These are phyloP conservation scores for Melinaea menophilus DNA, from an alignment of 2,888 invertebrate genomes.

Conservation along the genomic window DNA sequence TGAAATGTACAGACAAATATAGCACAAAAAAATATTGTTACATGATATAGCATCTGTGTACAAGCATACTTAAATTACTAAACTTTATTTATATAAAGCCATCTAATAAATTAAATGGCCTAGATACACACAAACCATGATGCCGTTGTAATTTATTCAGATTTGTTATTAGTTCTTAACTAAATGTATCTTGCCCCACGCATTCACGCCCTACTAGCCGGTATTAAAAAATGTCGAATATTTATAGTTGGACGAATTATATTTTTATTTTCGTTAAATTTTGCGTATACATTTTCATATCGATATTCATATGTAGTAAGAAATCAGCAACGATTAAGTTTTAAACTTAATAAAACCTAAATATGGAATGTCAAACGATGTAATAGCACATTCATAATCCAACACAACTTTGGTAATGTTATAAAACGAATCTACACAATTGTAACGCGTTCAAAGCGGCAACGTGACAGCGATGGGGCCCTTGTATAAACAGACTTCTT, in stretches of 20 bases:
- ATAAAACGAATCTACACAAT: too few relatives aligned
- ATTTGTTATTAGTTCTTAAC: too few relatives aligned
- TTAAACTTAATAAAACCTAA: constrained; percentile 1
- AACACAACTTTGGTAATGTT: not conserved
- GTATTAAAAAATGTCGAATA: too few relatives aligned
- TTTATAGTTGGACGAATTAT: too few relatives aligned
- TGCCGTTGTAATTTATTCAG: not conserved
- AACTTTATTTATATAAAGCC: constrained; percentile 14
- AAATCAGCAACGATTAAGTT: not conserved
- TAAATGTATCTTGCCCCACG: constrained; percentile 2
- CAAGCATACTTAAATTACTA: constrained; percentile 24
- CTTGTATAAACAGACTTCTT: not conserved
- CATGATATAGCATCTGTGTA: constrained; percentile 23
- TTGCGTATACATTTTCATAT: not conserved
- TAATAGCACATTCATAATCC: constrained; percentile 3
- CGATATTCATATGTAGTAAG: not conserved
- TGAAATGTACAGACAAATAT: constrained; percentile 20
- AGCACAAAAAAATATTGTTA: constrained; percentile 14
- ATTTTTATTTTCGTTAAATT: too few relatives aligned
- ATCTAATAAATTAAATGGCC: constrained; percentile 16
- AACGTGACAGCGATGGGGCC: constrained; percentile 2
- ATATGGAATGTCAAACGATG: constrained; percentile 18
- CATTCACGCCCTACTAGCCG: not conserved
- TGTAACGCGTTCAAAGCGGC: not conserved
- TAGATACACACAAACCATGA: not conserved